phyloP scores from a whole-genome alignment of 2,797 vertebrate genomes.

The Oreonectes daqikongensis region DNA sequence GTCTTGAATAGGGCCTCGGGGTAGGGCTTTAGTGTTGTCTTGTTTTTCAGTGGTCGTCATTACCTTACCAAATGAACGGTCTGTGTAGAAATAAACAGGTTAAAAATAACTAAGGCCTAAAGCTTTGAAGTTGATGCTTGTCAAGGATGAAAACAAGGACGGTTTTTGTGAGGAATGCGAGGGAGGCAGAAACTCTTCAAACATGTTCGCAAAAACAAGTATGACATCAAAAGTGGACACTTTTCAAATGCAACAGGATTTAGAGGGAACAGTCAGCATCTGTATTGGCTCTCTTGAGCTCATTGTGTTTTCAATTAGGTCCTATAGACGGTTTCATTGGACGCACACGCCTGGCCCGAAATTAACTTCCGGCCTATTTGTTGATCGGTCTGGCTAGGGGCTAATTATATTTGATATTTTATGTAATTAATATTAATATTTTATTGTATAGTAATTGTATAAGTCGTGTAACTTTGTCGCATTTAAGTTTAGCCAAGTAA shows the following conservation, averaged over 20 bases:
- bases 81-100: slow-evolving; percentile 47
- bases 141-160: not conserved
- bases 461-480: no score
- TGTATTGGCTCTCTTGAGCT: no score
- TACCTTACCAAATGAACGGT: slow-evolving; percentile 29
- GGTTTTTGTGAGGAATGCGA: not conserved
- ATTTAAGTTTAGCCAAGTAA: no score
- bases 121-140: slow-evolving; percentile 18
- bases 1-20: slow-evolving; percentile 43
- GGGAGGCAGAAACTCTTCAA: not conserved
- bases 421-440: no score
- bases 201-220: not conserved
- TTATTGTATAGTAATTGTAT: no score
- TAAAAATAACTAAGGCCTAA: slow-evolving; percentile 38
- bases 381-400: no score
- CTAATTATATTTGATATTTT: no score
- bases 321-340: no score
- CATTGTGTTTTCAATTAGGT: no score
- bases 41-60: slow-evolving; percentile 28
- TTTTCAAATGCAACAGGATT: not conserved
- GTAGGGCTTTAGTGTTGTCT: slow-evolving; percentile 50
- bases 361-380: no score
- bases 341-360: no score
- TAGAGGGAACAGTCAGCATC: no score
- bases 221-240: not conserved